Evolutionary conservation across 2,797 vertebrate genomes (phyloP).

Genomic region (Rhyacichthys aspro): DNA sequence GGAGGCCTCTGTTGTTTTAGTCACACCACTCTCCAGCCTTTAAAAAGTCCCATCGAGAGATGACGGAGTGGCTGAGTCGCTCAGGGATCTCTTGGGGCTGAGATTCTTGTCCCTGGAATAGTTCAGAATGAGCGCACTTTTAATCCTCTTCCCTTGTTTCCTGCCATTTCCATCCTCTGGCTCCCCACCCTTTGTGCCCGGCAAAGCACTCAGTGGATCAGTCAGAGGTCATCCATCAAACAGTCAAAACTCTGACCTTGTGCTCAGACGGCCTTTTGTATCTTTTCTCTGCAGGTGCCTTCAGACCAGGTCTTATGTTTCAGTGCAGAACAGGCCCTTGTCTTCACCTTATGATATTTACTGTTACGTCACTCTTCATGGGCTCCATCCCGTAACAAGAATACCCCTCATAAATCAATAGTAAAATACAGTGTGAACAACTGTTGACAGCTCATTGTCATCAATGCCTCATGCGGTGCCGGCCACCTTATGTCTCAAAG

Average conservation of each 20-base stretch:
- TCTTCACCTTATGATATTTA: constrained; percentile 61
- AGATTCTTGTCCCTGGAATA: constrained; percentile 84
- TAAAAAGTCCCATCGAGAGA: constrained; percentile 71
- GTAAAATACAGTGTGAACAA: constrained; percentile 27
- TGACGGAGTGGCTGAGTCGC: constrained; percentile 61
- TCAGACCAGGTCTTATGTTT: constrained; percentile 41
- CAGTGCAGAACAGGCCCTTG: constrained; percentile 31
- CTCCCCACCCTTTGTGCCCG: constrained; percentile 19
- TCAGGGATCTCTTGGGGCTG: constrained; percentile 65
- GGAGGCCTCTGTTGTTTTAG: constrained; percentile 66
- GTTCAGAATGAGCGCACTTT: constrained; percentile 84
- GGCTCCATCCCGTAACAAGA: constrained; percentile 24
- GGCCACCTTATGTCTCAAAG: constrained; percentile 4
- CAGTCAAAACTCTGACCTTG: constrained; percentile 37
- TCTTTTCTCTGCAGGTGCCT: constrained; percentile 15
- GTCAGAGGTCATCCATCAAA: constrained; percentile 38
- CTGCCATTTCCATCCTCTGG: constrained; percentile 58
- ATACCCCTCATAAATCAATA: constrained; percentile 62
- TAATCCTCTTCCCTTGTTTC: constrained; percentile 75
- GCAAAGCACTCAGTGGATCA: constrained; percentile 25
- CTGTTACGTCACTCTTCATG: constrained; percentile 46
- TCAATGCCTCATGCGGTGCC: constrained; percentile 14
- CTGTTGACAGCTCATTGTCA: constrained; percentile 59
- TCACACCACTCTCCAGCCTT: constrained; percentile 58
- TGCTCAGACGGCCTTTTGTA: constrained; percentile 13